Conservation (phyloP, 2,797 vertebrate species). For the Anomalospiza imberbis region DNA sequence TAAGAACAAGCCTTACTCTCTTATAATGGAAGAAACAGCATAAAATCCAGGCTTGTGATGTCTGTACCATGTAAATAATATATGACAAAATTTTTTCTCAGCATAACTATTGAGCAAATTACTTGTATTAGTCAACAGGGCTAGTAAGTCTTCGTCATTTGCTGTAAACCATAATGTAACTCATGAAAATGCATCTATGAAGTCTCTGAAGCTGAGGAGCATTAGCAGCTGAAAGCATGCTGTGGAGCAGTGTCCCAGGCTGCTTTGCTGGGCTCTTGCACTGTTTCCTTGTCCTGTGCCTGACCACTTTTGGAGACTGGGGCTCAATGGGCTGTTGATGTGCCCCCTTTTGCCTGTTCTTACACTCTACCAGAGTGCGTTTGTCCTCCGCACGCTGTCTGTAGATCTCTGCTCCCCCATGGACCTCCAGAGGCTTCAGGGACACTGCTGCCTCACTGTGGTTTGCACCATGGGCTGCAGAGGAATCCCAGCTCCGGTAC, state of each 20-base stretch:
- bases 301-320: background rate
- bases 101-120: background rate
- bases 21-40: background rate
- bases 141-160: background rate
- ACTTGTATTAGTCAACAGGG: background rate
- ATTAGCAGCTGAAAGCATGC: background rate
- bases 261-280: background rate
- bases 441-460: background rate
- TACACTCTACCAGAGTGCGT: background rate
- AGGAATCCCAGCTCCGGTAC: rapidly evolving
- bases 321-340: background rate
- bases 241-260: background rate
- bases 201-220: background rate
- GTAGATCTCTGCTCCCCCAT: background rate
- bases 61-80: background rate
- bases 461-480: background rate
- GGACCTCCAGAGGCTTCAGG: background rate
- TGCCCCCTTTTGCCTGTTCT: background rate
- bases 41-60: background rate
- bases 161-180: background rate
- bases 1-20: background rate
- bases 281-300: background rate
- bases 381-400: rapidly evolving
- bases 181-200: background rate
- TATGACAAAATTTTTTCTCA: background rate